These are phyloP conservation scores for Amiota mariae DNA, from an alignment of 2,888 invertebrate species.

Conservation along the genomic window DNA sequence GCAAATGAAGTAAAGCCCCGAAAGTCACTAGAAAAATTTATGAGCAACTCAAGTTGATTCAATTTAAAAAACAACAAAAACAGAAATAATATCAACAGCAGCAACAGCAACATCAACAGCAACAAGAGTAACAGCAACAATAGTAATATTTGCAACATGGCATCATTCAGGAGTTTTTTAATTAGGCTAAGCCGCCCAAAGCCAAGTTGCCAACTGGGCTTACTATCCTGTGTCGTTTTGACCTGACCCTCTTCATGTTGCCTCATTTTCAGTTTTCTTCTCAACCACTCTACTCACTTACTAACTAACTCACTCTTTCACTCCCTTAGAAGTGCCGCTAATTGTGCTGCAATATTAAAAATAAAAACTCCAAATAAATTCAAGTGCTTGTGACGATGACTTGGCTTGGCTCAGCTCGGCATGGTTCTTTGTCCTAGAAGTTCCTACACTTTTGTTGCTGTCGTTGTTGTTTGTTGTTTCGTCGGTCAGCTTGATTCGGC, in stretches of 20 bases:
- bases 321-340: constrained; percentile 39
- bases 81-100: constrained; percentile 22
- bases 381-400: neutral
- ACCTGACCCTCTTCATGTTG: neutral
- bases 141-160: constrained; percentile 44
- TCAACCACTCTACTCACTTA: neutral
- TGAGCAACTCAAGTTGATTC: constrained; percentile 62
- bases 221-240: constrained; percentile 23
- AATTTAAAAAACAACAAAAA: constrained; percentile 50
- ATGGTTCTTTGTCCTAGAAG: constrained; percentile 31
- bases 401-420: constrained; percentile 34
- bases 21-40: constrained; percentile 55
- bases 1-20: constrained; percentile 17
- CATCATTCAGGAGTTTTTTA: constrained; percentile 49
- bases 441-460: constrained; percentile 8
- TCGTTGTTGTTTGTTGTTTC: neutral
- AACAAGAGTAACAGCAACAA: constrained; percentile 48
- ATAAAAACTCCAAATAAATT: neutral
- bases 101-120: constrained; percentile 50
- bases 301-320: neutral
- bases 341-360: constrained; percentile 39
- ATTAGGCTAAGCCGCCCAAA: constrained; percentile 64
- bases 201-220: constrained; percentile 57
- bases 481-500: constrained; percentile 20
- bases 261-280: constrained; percentile 1